These are phyloP conservation scores for Montipora capitata DNA, from an alignment of 92 coral and sea anemone genomes.

Conservation along the genomic window DNA sequence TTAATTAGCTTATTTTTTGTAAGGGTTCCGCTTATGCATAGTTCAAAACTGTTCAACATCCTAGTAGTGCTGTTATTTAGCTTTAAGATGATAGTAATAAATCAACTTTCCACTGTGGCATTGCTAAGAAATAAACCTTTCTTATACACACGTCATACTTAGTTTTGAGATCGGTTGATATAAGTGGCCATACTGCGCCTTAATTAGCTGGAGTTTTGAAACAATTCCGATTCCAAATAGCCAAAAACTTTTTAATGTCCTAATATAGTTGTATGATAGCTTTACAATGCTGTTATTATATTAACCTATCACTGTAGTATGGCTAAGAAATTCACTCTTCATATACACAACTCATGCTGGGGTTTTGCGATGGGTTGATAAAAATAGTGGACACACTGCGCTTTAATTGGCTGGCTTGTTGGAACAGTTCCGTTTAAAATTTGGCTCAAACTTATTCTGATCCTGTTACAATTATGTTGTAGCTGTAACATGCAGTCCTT, in stretches of 20 bases:
- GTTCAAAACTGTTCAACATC: too few relatives aligned
- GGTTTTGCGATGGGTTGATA: too few relatives aligned
- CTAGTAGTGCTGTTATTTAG: conserved; percentile 39
- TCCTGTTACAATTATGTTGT: too few relatives aligned
- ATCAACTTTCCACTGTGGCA: conserved; percentile 61
- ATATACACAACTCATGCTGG: too few relatives aligned
- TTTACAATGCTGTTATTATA: too few relatives aligned
- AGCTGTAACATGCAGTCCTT: too few relatives aligned
- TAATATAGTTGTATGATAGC: neutral
- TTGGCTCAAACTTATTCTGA: too few relatives aligned
- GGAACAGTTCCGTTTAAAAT: too few relatives aligned
- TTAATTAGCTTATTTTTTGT: neutral
- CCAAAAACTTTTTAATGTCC: conserved; percentile 42
- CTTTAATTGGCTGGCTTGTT: too few relatives aligned
- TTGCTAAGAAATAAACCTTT: conserved; percentile 49
- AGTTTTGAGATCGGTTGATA: conserved; percentile 10
- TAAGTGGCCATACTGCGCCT: conserved; percentile 58
- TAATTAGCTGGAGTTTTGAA: conserved; percentile 65
- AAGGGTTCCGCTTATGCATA: neutral
- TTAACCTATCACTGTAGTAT: too few relatives aligned
- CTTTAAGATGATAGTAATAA: conserved; percentile 59
- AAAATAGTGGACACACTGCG: too few relatives aligned
- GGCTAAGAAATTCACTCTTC: too few relatives aligned
- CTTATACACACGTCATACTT: conserved; percentile 30
- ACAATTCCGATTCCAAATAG: conserved; percentile 55